Evolutionary conservation across 2,888 invertebrate species (phyloP).

Genomic region (Timandra comae): DNA sequence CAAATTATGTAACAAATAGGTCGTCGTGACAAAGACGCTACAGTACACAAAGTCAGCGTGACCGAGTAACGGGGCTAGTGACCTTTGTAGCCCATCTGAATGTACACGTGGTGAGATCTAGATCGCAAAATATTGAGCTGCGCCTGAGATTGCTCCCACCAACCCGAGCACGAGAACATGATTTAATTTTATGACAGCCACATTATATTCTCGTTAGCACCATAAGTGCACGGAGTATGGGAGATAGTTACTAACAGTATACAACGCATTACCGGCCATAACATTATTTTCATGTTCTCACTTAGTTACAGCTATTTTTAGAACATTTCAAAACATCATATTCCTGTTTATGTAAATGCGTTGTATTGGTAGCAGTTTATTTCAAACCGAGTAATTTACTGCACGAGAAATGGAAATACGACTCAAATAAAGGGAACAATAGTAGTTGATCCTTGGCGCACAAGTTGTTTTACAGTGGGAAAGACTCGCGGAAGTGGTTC

Average conservation of each 20-base stretch:
- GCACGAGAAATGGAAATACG: no score
- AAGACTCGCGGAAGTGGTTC: constrained; percentile 40
- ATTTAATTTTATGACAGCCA: not conserved
- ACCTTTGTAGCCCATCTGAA: constrained; percentile 52
- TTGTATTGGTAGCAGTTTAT: no score
- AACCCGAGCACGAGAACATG: constrained; percentile 1
- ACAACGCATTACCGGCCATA: no score
- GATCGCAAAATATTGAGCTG: constrained; percentile 25
- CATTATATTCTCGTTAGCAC: constrained; percentile 11
- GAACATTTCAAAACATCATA: no score
- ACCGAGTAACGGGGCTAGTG: constrained; percentile 54
- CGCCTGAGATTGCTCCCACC: constrained; percentile 2
- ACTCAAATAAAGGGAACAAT: constrained; percentile 1
- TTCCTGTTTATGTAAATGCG: no score
- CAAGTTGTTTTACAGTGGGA: constrained; percentile 27
- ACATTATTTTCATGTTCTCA: no score
- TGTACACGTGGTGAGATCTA: constrained; percentile 46
- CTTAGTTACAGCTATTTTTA: no score
- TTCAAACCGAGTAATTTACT: no score
- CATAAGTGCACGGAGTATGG: no score
- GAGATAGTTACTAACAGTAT: no score
- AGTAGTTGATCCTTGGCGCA: constrained; percentile 21
- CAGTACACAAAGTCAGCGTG: constrained; percentile 51
- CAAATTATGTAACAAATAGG: no score
- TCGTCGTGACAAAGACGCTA: constrained; percentile 56